These are phyloP conservation scores for Tigriopus japonicus DNA, from an alignment of 1,140 invertebrate species.

Conservation along the genomic window DNA sequence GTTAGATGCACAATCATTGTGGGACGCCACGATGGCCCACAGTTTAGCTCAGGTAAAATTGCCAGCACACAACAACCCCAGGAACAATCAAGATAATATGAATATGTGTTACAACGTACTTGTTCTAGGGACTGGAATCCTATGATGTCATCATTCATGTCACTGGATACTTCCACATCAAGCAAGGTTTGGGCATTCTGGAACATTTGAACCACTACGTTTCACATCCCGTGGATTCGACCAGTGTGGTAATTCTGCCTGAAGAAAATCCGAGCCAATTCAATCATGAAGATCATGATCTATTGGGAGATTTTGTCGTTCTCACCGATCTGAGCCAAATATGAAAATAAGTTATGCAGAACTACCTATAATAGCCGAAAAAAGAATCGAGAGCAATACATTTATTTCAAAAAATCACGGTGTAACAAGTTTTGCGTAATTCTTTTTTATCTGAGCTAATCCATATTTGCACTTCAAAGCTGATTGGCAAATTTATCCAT, in stretches of 20 bases:
- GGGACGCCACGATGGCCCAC: slow-evolving; percentile 13
- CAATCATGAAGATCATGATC: not conserved
- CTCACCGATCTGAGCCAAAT: not conserved
- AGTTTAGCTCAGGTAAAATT: not conserved
- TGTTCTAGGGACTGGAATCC: not conserved
- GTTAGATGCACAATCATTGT: slow-evolving; percentile 5
- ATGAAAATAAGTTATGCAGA: too few species aligned
- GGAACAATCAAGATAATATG: too few species aligned
- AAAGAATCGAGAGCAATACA: too few species aligned
- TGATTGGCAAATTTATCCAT: too few species aligned
- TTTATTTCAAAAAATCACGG: too few species aligned
- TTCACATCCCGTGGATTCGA: not conserved
- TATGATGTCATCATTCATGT: not conserved
- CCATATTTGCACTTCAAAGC: too few species aligned
- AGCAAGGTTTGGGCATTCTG: not conserved
- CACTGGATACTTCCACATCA: slow-evolving; percentile 2
- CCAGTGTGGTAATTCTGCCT: slow-evolving; percentile 1
- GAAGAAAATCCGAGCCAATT: not conserved
- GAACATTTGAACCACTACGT: not conserved
- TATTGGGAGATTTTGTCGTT: not conserved
- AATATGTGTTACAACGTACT: not conserved
- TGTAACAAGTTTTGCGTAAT: too few species aligned
- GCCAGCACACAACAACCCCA: too few species aligned
- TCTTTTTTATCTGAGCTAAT: too few species aligned
- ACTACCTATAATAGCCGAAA: too few species aligned